Evolutionary conservation across 30 jellyfish, hydroid and myxozoan genomes (phyloP).

Genomic region (Aurelia coerulea): DNA sequence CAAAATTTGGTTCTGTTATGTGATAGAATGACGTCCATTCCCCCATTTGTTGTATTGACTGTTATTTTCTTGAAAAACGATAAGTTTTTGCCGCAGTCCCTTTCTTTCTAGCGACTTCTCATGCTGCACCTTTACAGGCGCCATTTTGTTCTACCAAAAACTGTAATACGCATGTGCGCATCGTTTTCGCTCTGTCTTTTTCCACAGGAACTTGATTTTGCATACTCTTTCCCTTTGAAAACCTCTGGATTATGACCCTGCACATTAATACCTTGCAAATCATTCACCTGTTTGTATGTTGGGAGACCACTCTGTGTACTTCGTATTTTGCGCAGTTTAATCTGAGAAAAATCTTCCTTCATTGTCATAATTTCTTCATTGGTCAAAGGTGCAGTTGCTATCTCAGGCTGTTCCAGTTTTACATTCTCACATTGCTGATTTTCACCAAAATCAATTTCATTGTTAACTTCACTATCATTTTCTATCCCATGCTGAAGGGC

Average conservation of each 20-base stretch:
- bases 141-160: too few relatives aligned
- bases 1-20: too few relatives aligned
- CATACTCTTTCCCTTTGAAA: conserved; percentile 45
- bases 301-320: conserved; percentile 42
- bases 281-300: conserved; percentile 47
- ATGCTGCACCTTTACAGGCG: too few relatives aligned
- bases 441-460: conserved; percentile 23
- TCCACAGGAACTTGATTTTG: conserved; percentile 46
- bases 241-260: conserved; percentile 31
- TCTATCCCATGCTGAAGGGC: conserved; percentile 32
- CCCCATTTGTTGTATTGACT: too few relatives aligned
- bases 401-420: conserved; percentile 43
- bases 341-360: conserved; percentile 51
- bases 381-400: conserved; percentile 28
- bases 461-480: conserved; percentile 32
- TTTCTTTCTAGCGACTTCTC: too few relatives aligned
- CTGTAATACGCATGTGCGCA: too few relatives aligned
- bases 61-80: too few relatives aligned
- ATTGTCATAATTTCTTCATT: conserved; percentile 26
- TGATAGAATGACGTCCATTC: too few relatives aligned
- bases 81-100: too few relatives aligned
- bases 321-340: conserved; percentile 43
- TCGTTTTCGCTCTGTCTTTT: conserved; percentile 4
- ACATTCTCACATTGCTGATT: conserved; percentile 35
- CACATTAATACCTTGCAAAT: conserved; percentile 10